phyloP scores from a whole-genome alignment of 2,113 vertebrate genomes.

The Diphyllodes magnificus region DNA sequence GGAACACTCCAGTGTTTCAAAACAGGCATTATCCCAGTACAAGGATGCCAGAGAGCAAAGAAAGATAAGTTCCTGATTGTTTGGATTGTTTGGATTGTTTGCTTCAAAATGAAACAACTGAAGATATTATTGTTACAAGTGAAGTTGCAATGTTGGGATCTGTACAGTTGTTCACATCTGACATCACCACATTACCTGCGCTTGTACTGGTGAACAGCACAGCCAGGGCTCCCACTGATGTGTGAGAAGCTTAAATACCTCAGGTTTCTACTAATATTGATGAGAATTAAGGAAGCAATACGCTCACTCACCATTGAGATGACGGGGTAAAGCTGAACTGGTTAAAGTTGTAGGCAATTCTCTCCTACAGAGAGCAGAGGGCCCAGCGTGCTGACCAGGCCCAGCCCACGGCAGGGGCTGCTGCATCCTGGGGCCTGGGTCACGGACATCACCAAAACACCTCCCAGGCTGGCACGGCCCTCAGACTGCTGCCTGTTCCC shows the following conservation, averaged over 20 bases:
- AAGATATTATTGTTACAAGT: neutral
- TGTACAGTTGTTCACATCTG: neutral
- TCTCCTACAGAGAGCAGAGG: neutral
- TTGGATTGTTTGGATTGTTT: neutral
- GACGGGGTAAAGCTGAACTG: neutral
- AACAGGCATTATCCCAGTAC: neutral
- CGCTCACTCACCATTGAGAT: neutral
- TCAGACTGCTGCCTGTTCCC: rapidly evolving
- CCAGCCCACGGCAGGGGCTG: neutral
- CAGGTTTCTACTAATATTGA: neutral
- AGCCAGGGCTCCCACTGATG: neutral
- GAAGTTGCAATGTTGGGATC: neutral
- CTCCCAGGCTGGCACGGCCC: too few relatives aligned
- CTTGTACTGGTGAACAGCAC: rapidly evolving
- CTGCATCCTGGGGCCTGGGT: too few relatives aligned
- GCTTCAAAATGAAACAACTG: neutral
- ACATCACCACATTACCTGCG: neutral
- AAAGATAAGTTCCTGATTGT: neutral
- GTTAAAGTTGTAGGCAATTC: neutral
- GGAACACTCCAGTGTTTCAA: neutral
- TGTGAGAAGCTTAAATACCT: neutral
- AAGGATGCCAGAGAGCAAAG: neutral
- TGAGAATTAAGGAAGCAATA: neutral
- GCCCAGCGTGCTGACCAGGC: rapidly evolving
- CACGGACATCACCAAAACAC: too few relatives aligned